Evolutionary conservation across 2,113 vertebrate genomes (phyloP), one percentile per base, ranked within the genome.

Genomic region (Elephas maximus): DNA sequence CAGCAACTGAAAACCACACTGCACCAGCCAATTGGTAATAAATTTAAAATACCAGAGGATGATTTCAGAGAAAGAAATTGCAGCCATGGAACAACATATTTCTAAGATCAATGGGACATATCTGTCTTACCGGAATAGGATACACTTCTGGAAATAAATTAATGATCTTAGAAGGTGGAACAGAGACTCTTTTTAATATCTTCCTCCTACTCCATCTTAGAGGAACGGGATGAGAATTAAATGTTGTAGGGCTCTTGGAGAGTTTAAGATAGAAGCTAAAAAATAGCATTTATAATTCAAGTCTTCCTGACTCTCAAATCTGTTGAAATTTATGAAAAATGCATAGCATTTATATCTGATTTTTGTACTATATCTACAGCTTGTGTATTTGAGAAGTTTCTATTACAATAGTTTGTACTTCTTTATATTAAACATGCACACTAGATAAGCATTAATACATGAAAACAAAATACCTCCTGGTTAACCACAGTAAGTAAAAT

Each of bases 41-140:
- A 95, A 98, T 97, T 97, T 94, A 91, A 98, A 95, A 90, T 81
- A 95, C 83, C 33, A 93, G 79, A 97, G 76, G 83, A 97, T 97
- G 44, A 98, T 96, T 95, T 98, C 89, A 97, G 93, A 96, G 94
- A 96, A 98, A 97, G 93, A 96, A 97, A 98, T 93, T 96, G 86
- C 53, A 95, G 95, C 78, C 93, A 94, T 96, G 93, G 51, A 96
- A 73, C 88, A 98, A 91, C 89, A 90, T 96, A 96, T 97, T 95
- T 97, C 96, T 98, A 96, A 96, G 96, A 96, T 98, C 97, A 95
- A 96, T 97, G 96, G 69, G 95, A 94, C 95, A 94, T 96, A 91
- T 95, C 88, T 97, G 48, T 98, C 91, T 97, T 97, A 97, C 95
- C 0, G 33, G 95, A 97, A 97, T 76, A 95, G 71, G 93, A 97